Conservation (phyloP, 2,113 vertebrate genomes). For the Rutilus rutilus region DNA sequence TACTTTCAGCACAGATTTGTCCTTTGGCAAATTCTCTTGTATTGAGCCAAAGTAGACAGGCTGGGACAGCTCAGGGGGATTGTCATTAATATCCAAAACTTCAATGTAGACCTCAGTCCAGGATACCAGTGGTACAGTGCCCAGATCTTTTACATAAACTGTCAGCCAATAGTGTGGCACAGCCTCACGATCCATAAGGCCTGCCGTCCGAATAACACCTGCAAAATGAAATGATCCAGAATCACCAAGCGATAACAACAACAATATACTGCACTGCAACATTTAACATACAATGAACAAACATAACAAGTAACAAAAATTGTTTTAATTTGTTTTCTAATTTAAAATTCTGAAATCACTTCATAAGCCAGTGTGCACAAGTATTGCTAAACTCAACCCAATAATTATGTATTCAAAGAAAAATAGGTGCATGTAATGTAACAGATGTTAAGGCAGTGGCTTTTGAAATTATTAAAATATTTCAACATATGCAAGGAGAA, state of each 20-base stretch:
- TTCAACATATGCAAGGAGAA: background rate
- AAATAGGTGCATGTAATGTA: background rate
- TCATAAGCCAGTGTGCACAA: background rate
- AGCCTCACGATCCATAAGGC: conserved; percentile 83
- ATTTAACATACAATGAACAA: background rate
- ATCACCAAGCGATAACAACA: background rate
- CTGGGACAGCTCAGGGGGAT: conserved; percentile 86
- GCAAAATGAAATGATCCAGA: conserved; percentile 24
- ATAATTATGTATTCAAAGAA: background rate
- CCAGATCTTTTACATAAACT: conserved; percentile 85
- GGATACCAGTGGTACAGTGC: conserved; percentile 82
- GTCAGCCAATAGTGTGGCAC: conserved; percentile 89
- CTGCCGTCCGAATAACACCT: conserved; percentile 86
- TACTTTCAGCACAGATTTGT: conserved; percentile 81
- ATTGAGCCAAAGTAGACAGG: conserved; percentile 88
- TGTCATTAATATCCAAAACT: conserved; percentile 92
- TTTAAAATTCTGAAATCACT: background rate
- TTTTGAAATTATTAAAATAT: background rate
- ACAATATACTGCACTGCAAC: background rate
- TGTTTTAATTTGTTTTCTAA: too few relatives aligned
- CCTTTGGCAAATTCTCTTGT: conserved; percentile 81
- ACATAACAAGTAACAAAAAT: background rate
- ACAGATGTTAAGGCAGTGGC: background rate
- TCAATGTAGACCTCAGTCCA: conserved; percentile 92
- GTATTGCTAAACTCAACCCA: background rate